Evolutionary conservation across 2,797 vertebrate genomes (phyloP).

Genomic region (Artibeus jamaicensis): DNA sequence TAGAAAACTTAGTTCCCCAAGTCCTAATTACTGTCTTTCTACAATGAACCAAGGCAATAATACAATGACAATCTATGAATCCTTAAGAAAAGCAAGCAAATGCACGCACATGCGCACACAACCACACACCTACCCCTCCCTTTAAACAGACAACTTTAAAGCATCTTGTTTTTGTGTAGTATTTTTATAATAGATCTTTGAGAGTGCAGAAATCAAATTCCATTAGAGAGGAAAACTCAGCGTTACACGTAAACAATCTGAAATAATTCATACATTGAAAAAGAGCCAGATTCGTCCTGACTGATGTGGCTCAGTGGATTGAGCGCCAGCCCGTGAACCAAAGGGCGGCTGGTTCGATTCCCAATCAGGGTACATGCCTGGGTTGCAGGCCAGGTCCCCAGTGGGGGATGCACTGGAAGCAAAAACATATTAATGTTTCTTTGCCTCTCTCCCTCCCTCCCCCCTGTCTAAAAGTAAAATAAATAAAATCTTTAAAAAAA

Average conservation of each 20-base stretch:
- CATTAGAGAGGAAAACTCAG: not conserved
- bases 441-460: too few species aligned
- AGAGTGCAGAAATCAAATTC: slow-evolving; percentile 30
- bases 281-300: not conserved
- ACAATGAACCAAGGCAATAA: slow-evolving; percentile 33
- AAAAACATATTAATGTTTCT: too few species aligned
- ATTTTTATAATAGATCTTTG: slow-evolving; percentile 12
- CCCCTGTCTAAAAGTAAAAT: too few species aligned
- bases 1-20: not conserved
- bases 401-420: too few species aligned
- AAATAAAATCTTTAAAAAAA: too few species aligned
- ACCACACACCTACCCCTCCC: not conserved
- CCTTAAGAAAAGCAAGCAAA: slow-evolving; percentile 8
- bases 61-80: not conserved
- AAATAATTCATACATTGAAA: slow-evolving; percentile 9
- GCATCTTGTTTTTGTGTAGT: not conserved
- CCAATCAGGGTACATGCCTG: too few species aligned
- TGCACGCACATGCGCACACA: not conserved
- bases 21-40: slow-evolving; percentile 1
- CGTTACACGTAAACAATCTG: not conserved
- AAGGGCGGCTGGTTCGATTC: too few species aligned
- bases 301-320: too few species aligned
- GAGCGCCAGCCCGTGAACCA: too few species aligned
- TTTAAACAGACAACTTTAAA: not conserved
- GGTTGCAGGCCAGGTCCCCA: too few species aligned